phyloP scores from a whole-genome alignment of 2,888 invertebrate species.

The Ophraella communa region DNA sequence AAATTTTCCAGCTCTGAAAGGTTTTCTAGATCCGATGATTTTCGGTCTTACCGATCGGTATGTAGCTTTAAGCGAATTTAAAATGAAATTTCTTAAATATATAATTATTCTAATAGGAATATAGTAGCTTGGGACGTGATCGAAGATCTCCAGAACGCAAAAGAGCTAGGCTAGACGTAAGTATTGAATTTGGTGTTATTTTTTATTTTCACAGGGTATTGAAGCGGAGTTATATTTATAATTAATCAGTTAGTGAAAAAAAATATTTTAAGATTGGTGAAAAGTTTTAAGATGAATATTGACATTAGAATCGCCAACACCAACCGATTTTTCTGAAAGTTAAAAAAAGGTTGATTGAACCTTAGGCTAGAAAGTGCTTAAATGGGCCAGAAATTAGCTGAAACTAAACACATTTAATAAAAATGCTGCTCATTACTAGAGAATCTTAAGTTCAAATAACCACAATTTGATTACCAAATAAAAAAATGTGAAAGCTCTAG shows the following conservation, averaged over 20 bases:
- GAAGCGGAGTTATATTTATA: constrained; percentile 1
- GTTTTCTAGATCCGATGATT: constrained; percentile 53
- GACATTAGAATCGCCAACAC: neutral
- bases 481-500: neutral
- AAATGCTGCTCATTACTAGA: neutral
- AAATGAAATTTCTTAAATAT: no score
- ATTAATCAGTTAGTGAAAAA: neutral
- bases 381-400: neutral
- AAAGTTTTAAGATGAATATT: neutral
- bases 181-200: constrained; percentile 36
- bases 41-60: constrained; percentile 52
- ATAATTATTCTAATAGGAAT: neutral
- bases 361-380: neutral
- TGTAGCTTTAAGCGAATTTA: no score
- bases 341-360: neutral
- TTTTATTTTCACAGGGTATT: constrained; percentile 22
- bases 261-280: neutral
- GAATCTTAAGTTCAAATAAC: neutral
- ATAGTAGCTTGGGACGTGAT: constrained; percentile 61
- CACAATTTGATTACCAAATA: neutral
- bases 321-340: constrained; percentile 15
- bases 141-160: constrained; percentile 71
- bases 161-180: constrained; percentile 69
- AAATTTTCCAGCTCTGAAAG: constrained; percentile 52
- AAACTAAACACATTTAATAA: neutral